Percentiles rank a stretch among this genome's conserved stretches.
These are phyloP conservation scores for Corythaixoides concolor DNA, from an alignment of 2,113 vertebrate genomes.

Conservation along the genomic window DNA sequence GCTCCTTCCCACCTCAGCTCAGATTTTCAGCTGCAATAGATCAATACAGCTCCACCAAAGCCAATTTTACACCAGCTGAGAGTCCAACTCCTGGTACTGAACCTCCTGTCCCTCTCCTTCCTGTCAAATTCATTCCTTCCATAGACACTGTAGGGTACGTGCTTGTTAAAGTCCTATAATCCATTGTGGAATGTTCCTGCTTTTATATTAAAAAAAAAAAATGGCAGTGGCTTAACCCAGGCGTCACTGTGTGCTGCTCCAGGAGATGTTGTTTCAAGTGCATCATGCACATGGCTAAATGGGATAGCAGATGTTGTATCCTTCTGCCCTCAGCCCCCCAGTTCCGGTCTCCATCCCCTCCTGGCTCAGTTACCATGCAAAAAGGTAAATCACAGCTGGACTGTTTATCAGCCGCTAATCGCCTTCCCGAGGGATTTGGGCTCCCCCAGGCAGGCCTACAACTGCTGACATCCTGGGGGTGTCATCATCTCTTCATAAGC, in stretches of 20 bases:
- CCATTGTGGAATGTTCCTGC: background rate
- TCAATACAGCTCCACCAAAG: background rate
- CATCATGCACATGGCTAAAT: fast-evolving
- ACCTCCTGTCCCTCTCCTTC: background rate
- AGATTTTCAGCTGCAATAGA: background rate
- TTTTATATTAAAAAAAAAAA: background rate
- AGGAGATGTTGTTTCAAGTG: background rate
- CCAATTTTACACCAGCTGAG: background rate
- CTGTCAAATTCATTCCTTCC: background rate
- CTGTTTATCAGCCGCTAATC: background rate
- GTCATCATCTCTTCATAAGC: background rate
- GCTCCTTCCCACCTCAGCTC: background rate
- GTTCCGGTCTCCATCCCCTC: background rate
- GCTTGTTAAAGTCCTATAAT: background rate
- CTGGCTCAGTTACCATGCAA: background rate
- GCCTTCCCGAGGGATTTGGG: background rate
- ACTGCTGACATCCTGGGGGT: background rate
- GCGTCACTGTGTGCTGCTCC: background rate
- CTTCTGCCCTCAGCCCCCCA: background rate
- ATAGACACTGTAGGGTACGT: background rate
- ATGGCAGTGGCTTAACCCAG: background rate
- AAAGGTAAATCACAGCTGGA: background rate
- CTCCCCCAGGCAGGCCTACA: background rate
- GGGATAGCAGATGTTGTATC: background rate
- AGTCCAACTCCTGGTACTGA: background rate